These are phyloP conservation scores for Parnassius apollo DNA, from an alignment of 2,888 invertebrate species.

Conservation along the genomic window DNA sequence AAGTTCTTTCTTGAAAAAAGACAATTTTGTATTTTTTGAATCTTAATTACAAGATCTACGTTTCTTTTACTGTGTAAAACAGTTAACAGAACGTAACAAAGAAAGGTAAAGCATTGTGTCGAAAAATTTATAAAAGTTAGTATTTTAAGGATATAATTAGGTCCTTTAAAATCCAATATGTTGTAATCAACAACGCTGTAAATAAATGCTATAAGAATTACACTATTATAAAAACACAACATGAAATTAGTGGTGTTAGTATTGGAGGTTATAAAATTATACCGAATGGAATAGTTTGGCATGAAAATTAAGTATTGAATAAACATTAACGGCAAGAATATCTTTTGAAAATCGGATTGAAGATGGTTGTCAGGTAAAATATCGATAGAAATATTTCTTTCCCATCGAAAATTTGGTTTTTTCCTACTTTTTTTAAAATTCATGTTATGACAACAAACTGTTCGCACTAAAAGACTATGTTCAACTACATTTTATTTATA, in stretches of 20 bases:
- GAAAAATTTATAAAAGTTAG: background rate
- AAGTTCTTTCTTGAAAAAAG: background rate
- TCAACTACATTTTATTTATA: no score
- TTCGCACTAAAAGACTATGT: no score
- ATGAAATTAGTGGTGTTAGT: background rate
- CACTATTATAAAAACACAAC: background rate
- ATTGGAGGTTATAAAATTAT: slow-evolving; percentile 8
- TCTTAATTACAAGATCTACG: slow-evolving; percentile 4
- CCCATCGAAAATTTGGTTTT: background rate
- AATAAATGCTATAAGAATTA: background rate
- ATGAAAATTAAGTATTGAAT: slow-evolving; percentile 13
- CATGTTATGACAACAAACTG: background rate
- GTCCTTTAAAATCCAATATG: background rate
- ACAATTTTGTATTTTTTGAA: slow-evolving; percentile 6
- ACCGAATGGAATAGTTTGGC: slow-evolving; percentile 13
- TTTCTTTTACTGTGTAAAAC: slow-evolving; percentile 5
- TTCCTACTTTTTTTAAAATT: background rate
- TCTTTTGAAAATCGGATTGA: background rate
- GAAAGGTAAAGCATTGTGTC: background rate
- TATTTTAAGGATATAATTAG: no score
- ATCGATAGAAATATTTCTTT: background rate
- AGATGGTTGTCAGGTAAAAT: slow-evolving; percentile 1
- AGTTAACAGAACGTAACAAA: background rate
- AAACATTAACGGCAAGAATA: slow-evolving; percentile 7
- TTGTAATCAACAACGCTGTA: background rate